These are phyloP conservation scores for Eilema sororculum DNA, from an alignment of 2,888 invertebrate genomes.

Conservation along the genomic window DNA sequence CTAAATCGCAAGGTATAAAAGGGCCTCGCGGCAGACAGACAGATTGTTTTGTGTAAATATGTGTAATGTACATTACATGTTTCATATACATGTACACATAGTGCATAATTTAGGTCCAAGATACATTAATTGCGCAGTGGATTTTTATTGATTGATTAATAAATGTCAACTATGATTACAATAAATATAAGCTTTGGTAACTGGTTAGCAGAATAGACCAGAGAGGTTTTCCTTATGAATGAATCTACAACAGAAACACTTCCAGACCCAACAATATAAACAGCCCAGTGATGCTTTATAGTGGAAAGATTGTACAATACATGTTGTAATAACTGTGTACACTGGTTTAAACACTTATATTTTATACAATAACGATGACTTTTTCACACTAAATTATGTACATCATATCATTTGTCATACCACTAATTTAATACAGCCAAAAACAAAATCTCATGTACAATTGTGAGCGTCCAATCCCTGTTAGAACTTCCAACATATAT, in stretches of 20 bases:
- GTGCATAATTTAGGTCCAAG: too few relatives aligned
- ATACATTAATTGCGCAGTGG: too few relatives aligned
- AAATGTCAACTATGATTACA: background rate
- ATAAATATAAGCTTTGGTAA: constrained; percentile 1
- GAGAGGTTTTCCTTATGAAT: background rate
- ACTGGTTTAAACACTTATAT: background rate
- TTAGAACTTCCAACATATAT: background rate
- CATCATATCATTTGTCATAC: background rate
- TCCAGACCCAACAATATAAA: background rate
- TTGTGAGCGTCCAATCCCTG: background rate
- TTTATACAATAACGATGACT: background rate
- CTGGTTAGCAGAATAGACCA: background rate
- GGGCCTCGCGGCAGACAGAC: too few relatives aligned
- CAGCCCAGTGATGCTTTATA: background rate
- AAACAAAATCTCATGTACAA: background rate
- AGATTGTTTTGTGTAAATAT: too few relatives aligned
- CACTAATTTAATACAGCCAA: background rate
- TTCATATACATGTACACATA: too few relatives aligned
- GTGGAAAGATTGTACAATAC: background rate
- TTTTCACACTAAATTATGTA: background rate
- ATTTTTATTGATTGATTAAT: background rate
- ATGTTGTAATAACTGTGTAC: background rate
- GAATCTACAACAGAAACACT: background rate
- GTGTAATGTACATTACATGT: too few relatives aligned
- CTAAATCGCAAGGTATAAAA: too few relatives aligned